Evolutionary conservation across 2,797 vertebrate species (phyloP), one percentile per base, ranked within the genome.

Genomic region (Gallinago stenura): DNA sequence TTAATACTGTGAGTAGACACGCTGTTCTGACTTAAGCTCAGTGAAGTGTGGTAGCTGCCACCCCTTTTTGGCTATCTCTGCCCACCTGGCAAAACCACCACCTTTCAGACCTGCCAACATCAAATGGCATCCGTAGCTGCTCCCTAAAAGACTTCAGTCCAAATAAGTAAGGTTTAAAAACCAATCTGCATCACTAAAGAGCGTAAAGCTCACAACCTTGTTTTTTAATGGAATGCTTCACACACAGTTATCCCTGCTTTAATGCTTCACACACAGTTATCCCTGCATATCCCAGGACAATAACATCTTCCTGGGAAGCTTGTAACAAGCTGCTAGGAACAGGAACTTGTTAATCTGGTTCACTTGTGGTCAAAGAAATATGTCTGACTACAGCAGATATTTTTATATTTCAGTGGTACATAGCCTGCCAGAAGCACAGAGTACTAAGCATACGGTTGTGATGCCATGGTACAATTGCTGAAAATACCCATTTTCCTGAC

Each of bases 301-400:
- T 53, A 66, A 84, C 62, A 35, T 18, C 89, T 87, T 72, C 24
- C 70, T 92, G 83, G 45, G 51, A 71, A 87, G 70, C 20, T 57
- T 33, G 1, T 31, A 79, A 76, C 37, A 76, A 58, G 54, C 54
- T 35, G 5, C 16, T n/a, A 58, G 66, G 39, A 93, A 70, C 10
- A 79, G 37, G 33, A 84, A 92, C 66, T 79, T 72, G 73, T 89
- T 95, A 82, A 61, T 46, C 54, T 76, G 60, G 30, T 43, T 93
- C 81, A 76, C 65, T 58, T 60, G 39, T 66, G 70, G 77, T 79
- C 70, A 82, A 46, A 51, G 66, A 84, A 94, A 15, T 43, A 58
- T 26, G 26, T 65, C 87, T 84, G 87, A 87, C 51, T 25, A 45
- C n/a, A 77, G 73, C 33, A 72, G 58, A 14, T 50, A 26, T 48